A percentile compares a stretch with the other conserved stretches of the same genome.
Conservation (phyloP, 2,797 vertebrate genomes). For the Spondyliosoma cantharus region DNA sequence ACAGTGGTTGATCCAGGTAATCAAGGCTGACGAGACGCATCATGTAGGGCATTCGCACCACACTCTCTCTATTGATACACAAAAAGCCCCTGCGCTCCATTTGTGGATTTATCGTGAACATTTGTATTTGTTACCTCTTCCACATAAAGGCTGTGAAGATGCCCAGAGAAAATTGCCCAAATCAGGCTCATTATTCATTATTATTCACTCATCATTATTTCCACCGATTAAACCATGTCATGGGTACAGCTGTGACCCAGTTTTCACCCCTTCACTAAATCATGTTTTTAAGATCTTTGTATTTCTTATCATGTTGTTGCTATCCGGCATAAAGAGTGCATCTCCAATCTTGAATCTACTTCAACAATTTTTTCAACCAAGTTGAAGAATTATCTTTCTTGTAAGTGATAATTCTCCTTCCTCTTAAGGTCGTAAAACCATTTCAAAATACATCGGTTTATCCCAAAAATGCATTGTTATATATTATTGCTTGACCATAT, state of each 20-base stretch:
- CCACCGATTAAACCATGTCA: background rate
- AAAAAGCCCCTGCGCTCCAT: constrained; percentile 24
- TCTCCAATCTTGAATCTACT: background rate
- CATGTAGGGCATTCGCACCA: constrained; percentile 25
- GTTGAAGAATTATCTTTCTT: background rate
- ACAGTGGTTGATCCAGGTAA: constrained; percentile 26
- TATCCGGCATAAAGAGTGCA: background rate
- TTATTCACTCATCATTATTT: constrained; percentile 21
- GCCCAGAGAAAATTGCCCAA: background rate
- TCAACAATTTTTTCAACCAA: too few relatives aligned
- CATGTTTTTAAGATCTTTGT: background rate
- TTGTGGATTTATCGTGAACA: constrained; percentile 24
- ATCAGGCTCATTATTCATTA: too few relatives aligned
- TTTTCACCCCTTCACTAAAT: background rate
- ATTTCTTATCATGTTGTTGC: background rate
- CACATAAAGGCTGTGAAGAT: constrained; percentile 4
- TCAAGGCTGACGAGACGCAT: constrained; percentile 26
- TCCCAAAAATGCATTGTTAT: too few relatives aligned
- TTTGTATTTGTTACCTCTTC: constrained; percentile 1
- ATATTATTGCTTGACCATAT: too few relatives aligned
- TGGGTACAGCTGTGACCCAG: background rate
- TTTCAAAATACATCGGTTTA: background rate
- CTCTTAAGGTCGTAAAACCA: background rate
- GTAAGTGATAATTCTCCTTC: background rate
- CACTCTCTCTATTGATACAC: constrained; percentile 20